phyloP scores from a whole-genome alignment of 1,140 invertebrate species.

The Caenorhabditis inopinata region DNA sequence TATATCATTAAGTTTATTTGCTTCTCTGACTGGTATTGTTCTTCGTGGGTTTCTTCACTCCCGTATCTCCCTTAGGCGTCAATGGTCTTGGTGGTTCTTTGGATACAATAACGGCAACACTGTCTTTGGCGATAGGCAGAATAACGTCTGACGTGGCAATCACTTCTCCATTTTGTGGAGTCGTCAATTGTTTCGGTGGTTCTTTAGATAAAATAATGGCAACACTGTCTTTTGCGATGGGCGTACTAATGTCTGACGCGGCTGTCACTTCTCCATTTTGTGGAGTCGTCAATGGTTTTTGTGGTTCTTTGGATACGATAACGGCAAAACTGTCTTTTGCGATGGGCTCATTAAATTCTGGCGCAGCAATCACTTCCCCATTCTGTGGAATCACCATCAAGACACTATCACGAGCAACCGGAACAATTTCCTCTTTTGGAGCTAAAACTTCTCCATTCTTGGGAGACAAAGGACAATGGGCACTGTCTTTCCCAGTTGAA shows the following conservation, averaged over 20 bases:
- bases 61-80: no score
- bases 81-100: no score
- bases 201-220: background rate
- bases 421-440: background rate
- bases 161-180: no score
- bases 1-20: background rate
- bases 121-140: no score
- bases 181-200: background rate
- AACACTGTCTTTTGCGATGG: background rate
- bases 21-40: background rate
- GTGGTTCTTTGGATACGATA: background rate
- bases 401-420: constrained; percentile 5
- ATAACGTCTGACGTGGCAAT: no score
- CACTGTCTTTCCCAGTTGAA: no score
- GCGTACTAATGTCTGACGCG: background rate
- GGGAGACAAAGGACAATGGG: no score
- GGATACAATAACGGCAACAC: no score
- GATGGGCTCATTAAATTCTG: background rate
- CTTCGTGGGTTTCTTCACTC: background rate
- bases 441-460: background rate
- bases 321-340: background rate
- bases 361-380: background rate
- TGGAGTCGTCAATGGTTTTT: no score
- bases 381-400: no score
- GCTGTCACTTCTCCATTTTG: background rate